These are phyloP conservation scores for Gryllus bimaculatus DNA, from an alignment of 1,140 invertebrate species.

Conservation along the genomic window DNA sequence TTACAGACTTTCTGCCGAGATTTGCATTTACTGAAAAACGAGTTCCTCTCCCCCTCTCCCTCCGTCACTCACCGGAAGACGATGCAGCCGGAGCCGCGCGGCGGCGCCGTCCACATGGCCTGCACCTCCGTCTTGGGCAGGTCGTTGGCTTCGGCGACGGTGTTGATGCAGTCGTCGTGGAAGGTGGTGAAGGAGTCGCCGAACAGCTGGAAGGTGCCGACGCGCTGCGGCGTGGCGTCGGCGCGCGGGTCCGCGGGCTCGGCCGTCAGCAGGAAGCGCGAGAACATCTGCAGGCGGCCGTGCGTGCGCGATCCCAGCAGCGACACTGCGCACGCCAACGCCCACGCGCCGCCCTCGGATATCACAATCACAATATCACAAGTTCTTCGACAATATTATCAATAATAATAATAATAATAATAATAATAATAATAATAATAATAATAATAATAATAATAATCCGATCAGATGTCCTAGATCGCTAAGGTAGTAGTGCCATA, in stretches of 20 bases:
- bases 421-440: too few relatives aligned
- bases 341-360: too few relatives aligned
- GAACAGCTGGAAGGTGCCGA: conserved; percentile 72
- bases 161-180: conserved; percentile 79
- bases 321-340: conserved; percentile 44
- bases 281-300: conserved; percentile 68
- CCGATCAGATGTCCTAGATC: too few relatives aligned
- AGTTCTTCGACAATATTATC: too few relatives aligned
- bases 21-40: too few relatives aligned
- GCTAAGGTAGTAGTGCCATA: too few relatives aligned
- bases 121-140: conserved; percentile 77
- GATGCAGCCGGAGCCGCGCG: conserved; percentile 73
- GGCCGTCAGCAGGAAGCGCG: conserved; percentile 60
- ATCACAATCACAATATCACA: too few relatives aligned
- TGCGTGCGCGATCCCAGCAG: conserved; percentile 62
- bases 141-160: conserved; percentile 66
- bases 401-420: too few relatives aligned
- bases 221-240: conserved; percentile 36
- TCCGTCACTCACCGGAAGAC: conserved; percentile 50
- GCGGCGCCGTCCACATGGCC: conserved; percentile 83
- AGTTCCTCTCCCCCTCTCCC: too few relatives aligned
- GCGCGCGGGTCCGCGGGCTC: conserved; percentile 29
- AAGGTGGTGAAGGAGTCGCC: conserved; percentile 66
- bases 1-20: too few relatives aligned
- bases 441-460: too few relatives aligned